These are phyloP conservation scores for Thamnophis elegans DNA, from an alignment of 2,797 vertebrate genomes.

Conservation along the genomic window DNA sequence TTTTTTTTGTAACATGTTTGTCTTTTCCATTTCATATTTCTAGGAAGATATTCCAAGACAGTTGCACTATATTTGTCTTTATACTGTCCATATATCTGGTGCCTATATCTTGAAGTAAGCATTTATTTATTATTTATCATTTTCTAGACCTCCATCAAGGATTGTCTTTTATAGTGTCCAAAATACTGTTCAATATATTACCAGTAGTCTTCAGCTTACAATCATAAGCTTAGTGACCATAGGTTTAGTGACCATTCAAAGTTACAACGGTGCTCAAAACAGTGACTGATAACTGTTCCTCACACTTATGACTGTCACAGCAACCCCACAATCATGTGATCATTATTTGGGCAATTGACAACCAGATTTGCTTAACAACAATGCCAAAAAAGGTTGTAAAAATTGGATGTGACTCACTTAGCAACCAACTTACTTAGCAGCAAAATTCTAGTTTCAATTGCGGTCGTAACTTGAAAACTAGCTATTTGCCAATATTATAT, in stretches of 20 bases:
- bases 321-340: not conserved
- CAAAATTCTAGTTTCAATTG: not conserved
- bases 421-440: not conserved
- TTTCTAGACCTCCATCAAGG: not conserved
- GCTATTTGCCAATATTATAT: not conserved
- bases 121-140: not conserved
- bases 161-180: not conserved
- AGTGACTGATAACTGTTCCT: not conserved
- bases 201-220: not conserved
- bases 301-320: not conserved
- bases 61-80: constrained; percentile 86
- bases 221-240: not conserved
- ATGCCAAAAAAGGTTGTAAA: not conserved
- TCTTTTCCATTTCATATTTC: constrained; percentile 23
- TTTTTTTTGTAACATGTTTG: constrained; percentile 9
- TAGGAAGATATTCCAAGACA: constrained; percentile 87
- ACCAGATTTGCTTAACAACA: not conserved
- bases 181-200: not conserved
- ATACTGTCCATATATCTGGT: constrained; percentile 82
- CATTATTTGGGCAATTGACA: not conserved
- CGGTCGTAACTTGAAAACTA: not conserved
- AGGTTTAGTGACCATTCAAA: not conserved
- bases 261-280: not conserved
- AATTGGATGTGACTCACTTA: not conserved
- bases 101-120: constrained; percentile 87